Conservation (phyloP, 2,888 invertebrate genomes). For the Erannis defoliaria region DNA sequence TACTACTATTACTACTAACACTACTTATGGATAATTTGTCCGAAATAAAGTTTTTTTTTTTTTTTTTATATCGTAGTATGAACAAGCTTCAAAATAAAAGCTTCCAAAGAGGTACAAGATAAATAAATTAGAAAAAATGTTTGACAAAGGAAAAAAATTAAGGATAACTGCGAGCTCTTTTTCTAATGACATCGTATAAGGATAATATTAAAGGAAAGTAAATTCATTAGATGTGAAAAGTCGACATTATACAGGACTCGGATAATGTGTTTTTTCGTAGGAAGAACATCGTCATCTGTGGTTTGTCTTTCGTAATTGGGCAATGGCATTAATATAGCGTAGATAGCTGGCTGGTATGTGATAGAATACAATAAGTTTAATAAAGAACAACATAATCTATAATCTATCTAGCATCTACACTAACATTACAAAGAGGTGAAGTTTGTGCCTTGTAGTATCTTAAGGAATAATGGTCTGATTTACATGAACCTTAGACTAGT, state of each 20-base stretch:
- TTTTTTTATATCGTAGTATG: not conserved
- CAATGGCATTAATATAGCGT: not conserved
- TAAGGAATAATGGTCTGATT: too few species aligned
- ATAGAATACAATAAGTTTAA: too few species aligned
- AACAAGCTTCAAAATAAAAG: not conserved
- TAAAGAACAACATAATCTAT: not conserved
- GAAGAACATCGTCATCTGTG: not conserved
- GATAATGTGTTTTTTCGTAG: not conserved
- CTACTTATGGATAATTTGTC: too few species aligned
- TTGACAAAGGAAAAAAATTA: not conserved
- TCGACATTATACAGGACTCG: slow-evolving; percentile 1
- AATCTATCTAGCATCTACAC: not conserved
- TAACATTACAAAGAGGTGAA: too few species aligned
- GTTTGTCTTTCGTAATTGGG: not conserved
- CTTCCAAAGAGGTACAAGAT: not conserved
- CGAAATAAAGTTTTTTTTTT: too few species aligned
- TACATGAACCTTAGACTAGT: too few species aligned
- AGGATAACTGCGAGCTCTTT: not conserved
- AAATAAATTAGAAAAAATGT: slow-evolving; percentile 9
- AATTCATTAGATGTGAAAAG: slow-evolving; percentile 5
- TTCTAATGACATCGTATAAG: slow-evolving; percentile 3
- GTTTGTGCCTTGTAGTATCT: too few species aligned
- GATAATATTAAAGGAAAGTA: not conserved
- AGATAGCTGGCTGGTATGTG: too few species aligned
- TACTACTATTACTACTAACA: too few species aligned